These are phyloP conservation scores for Drosophila crucigera DNA, from an alignment of 2,888 invertebrate genomes.

Conservation along the genomic window DNA sequence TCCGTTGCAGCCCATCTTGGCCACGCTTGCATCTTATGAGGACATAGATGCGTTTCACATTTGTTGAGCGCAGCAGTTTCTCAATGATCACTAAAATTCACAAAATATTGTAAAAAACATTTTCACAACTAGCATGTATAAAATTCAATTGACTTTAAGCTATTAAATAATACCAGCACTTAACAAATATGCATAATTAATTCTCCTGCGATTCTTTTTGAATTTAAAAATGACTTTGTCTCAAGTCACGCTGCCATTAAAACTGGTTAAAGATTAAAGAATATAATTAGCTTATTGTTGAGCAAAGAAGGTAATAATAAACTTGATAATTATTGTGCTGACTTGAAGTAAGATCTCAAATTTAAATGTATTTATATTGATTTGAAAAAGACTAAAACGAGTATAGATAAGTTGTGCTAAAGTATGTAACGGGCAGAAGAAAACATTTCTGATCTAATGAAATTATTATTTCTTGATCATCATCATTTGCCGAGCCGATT, in stretches of 20 bases:
- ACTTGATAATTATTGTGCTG: background rate
- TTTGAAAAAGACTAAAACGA: background rate
- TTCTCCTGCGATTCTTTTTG: background rate
- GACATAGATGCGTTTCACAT: conserved; percentile 87
- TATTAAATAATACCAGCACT: background rate
- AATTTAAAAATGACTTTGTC: no score
- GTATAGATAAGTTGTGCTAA: background rate
- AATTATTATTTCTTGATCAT: background rate
- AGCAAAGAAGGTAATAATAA: background rate
- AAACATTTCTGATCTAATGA: background rate
- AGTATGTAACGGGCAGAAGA: background rate
- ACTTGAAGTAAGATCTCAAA: background rate
- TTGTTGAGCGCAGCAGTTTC: conserved; percentile 87
- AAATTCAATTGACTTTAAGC: background rate
- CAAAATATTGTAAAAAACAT: background rate
- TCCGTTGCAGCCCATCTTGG: conserved; percentile 88
- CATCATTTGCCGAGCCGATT: background rate
- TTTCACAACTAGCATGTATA: background rate
- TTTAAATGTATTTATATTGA: background rate
- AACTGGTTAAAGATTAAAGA: background rate
- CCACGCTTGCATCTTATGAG: conserved; percentile 87
- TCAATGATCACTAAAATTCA: conserved; percentile 86
- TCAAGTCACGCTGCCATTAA: fast-evolving
- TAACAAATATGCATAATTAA: background rate
- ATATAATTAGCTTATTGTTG: background rate